Evolutionary conservation across 2,113 vertebrate genomes (phyloP).

Genomic region (Callionymus lyra): DNA sequence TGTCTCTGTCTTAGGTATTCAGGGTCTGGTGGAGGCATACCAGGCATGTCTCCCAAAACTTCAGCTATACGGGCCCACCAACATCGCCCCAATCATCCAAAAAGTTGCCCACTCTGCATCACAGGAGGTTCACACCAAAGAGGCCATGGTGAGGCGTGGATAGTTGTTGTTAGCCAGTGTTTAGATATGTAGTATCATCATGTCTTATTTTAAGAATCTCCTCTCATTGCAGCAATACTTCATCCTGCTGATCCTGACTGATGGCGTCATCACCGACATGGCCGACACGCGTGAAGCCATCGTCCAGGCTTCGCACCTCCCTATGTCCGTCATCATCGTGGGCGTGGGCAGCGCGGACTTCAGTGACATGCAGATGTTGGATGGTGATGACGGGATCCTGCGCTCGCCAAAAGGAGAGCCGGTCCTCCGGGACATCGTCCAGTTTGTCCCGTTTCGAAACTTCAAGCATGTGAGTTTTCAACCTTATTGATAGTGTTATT

Average conservation of each 20-base stretch:
- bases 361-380: slow-evolving; percentile 96
- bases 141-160: slow-evolving; percentile 77
- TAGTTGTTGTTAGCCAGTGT: neutral
- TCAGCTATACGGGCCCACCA: slow-evolving; percentile 91
- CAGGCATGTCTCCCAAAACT: slow-evolving; percentile 94
- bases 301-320: slow-evolving; percentile 91
- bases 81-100: slow-evolving; percentile 96
- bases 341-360: slow-evolving; percentile 91
- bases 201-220: neutral
- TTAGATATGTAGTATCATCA: too few species aligned
- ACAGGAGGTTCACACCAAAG: slow-evolving; percentile 88
- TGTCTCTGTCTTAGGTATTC: slow-evolving; percentile 71
- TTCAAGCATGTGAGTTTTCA: slow-evolving; percentile 82
- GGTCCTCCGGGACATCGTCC: slow-evolving; percentile 90
- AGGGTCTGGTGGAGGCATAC: slow-evolving; percentile 94
- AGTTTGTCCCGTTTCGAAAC: slow-evolving; percentile 96
- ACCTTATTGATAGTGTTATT: too few species aligned
- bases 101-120: slow-evolving; percentile 91
- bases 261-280: slow-evolving; percentile 97
- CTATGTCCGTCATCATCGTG: slow-evolving; percentile 97
- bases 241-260: slow-evolving; percentile 92
- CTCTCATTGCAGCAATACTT: slow-evolving; percentile 82
- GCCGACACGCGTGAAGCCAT: slow-evolving; percentile 93
- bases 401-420: slow-evolving; percentile 89
- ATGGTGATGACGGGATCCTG: slow-evolving; percentile 88